These are phyloP conservation scores for Apis cerana DNA, from an alignment of 1,140 invertebrate species.

Conservation along the genomic window DNA sequence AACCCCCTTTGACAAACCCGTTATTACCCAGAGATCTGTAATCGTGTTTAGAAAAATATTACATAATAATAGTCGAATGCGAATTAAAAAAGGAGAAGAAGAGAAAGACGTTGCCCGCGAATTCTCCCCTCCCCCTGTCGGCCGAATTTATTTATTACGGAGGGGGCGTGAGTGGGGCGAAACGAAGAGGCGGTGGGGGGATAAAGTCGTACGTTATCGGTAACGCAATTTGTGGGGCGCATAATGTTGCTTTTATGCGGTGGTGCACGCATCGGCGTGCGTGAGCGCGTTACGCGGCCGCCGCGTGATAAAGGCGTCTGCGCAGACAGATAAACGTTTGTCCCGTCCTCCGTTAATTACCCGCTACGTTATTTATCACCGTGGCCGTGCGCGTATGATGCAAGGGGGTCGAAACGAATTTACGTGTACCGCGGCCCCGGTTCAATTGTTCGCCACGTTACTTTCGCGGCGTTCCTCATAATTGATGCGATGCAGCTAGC, in stretches of 20 bases:
- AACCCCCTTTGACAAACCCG: no score
- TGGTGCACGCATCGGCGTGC: not conserved
- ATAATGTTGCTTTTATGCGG: constrained; percentile 64
- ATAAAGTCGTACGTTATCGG: constrained; percentile 51
- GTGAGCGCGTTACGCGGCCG: constrained; percentile 21
- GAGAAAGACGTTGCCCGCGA: no score
- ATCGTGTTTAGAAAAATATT: no score
- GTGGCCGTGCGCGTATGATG: constrained; percentile 57
- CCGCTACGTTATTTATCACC: constrained; percentile 67
- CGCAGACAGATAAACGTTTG: constrained; percentile 64
- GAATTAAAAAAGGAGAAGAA: no score
- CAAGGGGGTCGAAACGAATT: constrained; percentile 65
- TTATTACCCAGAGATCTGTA: no score
- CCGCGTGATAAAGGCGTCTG: constrained; percentile 64
- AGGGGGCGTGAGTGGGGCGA: no score
- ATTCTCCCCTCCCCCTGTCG: no score
- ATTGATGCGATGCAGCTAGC: constrained; percentile 55
- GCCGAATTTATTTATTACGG: not conserved
- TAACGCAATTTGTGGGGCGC: constrained; percentile 61
- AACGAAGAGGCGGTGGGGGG: constrained; percentile 18
- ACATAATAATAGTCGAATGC: no score
- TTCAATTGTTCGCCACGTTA: constrained; percentile 63
- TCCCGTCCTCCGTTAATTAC: constrained; percentile 68
- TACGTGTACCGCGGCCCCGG: constrained; percentile 21
- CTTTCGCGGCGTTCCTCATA: constrained; percentile 57